Evolutionary conservation across 2,888 invertebrate species (phyloP).

Genomic region (Odontomyia ornata): DNA sequence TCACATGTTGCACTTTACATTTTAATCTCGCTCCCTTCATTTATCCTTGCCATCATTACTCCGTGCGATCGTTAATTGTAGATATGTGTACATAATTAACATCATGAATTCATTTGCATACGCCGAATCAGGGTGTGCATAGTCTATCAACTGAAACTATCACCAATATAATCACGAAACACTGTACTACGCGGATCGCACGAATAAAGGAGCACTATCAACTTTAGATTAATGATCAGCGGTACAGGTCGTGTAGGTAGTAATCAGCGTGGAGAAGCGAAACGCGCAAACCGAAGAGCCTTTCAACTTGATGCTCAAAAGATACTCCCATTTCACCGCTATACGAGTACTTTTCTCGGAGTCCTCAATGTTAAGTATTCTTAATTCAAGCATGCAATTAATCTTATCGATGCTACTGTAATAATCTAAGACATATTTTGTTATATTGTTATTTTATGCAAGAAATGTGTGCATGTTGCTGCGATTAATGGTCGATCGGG

Average conservation of each 20-base stretch:
- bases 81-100: conserved; percentile 16
- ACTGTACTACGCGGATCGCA: no score
- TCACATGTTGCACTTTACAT: not conserved
- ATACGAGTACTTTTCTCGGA: not conserved
- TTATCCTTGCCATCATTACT: conserved; percentile 7
- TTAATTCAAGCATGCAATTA: conserved; percentile 33
- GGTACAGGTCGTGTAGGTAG: conserved; percentile 4
- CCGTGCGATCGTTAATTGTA: not conserved
- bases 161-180: conserved; percentile 22
- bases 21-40: not conserved
- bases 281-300: no score
- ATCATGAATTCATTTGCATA: conserved; percentile 20
- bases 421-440: conserved; percentile 26
- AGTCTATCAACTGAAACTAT: conserved; percentile 1
- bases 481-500: not conserved
- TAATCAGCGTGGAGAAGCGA: no score
- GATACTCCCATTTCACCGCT: not conserved
- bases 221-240: not conserved
- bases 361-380: not conserved
- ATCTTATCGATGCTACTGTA: conserved; percentile 38
- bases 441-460: conserved; percentile 28
- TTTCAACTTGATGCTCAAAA: not conserved
- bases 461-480: not conserved
- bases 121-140: not conserved
- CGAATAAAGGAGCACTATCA: not conserved